These are phyloP conservation scores for Spodoptera littoralis DNA, from an alignment of 2,888 invertebrate species.

Conservation along the genomic window DNA sequence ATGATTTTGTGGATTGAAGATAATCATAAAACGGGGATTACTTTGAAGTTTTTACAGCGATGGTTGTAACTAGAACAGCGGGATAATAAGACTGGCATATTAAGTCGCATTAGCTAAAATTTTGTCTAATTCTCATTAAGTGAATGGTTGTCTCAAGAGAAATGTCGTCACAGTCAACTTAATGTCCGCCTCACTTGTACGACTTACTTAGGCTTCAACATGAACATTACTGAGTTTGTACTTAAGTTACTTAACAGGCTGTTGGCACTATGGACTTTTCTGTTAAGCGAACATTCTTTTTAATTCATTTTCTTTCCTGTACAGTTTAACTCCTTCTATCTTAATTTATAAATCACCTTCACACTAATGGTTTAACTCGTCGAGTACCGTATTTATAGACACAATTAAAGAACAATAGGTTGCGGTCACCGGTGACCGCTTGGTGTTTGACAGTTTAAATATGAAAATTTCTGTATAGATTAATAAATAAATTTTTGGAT, in stretches of 20 bases:
- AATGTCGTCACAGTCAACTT: slow-evolving; percentile 29
- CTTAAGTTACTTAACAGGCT: slow-evolving; percentile 31
- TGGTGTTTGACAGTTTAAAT: too few relatives aligned
- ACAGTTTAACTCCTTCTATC: too few relatives aligned
- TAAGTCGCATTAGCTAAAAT: slow-evolving; percentile 31
- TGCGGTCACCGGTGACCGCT: too few relatives aligned
- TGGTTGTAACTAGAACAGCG: slow-evolving; percentile 1
- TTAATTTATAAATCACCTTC: too few relatives aligned
- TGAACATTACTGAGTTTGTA: slow-evolving; percentile 10
- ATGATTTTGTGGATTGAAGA: background rate
- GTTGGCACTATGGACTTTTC: slow-evolving; percentile 11
- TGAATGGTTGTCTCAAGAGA: slow-evolving; percentile 24
- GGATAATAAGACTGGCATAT: background rate
- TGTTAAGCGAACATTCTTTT: too few relatives aligned
- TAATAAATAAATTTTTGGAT: too few relatives aligned
- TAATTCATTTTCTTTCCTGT: too few relatives aligned
- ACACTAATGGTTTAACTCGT: too few relatives aligned
- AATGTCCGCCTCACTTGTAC: slow-evolving; percentile 21
- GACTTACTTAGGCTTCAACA: slow-evolving; percentile 26
- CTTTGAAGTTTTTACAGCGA: slow-evolving; percentile 17
- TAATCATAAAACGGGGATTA: slow-evolving; percentile 17
- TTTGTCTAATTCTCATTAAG: slow-evolving; percentile 27
- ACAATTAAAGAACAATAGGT: too few relatives aligned
- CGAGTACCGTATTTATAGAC: too few relatives aligned
- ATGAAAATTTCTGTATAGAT: too few relatives aligned